Evolutionary conservation across 2,888 invertebrate species (phyloP), one percentile per base, ranked within the genome.

Genomic region (Camptogramma bilineatum): DNA sequence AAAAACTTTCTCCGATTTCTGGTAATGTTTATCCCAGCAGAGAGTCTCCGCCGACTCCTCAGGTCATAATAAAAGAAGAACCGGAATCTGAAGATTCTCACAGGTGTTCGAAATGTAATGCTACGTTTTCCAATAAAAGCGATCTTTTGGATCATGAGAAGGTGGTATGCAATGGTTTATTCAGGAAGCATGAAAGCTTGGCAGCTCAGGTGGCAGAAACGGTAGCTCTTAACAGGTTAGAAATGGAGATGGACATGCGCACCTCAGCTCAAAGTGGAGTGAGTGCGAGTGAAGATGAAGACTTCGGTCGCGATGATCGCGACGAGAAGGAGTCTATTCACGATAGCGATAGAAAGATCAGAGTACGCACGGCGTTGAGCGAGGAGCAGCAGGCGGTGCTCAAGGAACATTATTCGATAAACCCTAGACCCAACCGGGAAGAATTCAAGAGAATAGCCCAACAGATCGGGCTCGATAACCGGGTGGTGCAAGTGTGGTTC

Each of bases 401-500:
- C 57, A 98, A 98, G 82, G 96, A 97, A 68, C 97, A 98, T 83
- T 99, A 99, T 85, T 94, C 96, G 54, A 87, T 96, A 18, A 99
- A 99, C 89, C 97, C 98, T 8, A 95, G 98, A 66, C 99, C 99
- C 1, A 98, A 98, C 81, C 96, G 98, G 53, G 98, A 98, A 74
- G 99, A 99, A 82, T 95, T 99, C 75, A 96, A 96, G 56, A 95
- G 96, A 82, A 97, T 99, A 76, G 98, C 98, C 2, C 95, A 96
- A 18, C 94, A 94, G 66, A 94, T 96, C 47, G 96, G 96, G 57
- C 95, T 96, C 75, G 96, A 96, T 61, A 95, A 96, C 47, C 93
- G 97, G 62, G 97, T 97, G 0, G 97, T 97, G 3, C 96, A 98
- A 93, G 99, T 98, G 5, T 99, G 99, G 98, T 99, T 99, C 85